Base-by-base conservation (phyloP, 1,140 invertebrate genomes). In the Drosophila erecta region DNA sequence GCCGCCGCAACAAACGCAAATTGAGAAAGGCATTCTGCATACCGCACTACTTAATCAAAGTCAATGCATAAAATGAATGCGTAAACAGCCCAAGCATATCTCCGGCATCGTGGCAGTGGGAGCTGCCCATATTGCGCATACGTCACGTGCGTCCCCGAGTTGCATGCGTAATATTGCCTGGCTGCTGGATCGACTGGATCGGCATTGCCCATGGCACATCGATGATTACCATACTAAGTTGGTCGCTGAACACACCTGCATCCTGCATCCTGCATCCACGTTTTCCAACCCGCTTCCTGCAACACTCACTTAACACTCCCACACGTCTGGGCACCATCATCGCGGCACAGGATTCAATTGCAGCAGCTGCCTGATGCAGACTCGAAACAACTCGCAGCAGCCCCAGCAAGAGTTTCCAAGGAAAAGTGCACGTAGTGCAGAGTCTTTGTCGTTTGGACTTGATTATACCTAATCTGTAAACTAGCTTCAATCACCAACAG, bases 81-180 rank as follows among this genome's bases (percentile, higher is more conserved):
- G 35, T 51, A 67, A 67, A 43, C 44, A 74, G 38, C 30, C 43
- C 4, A 2, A 12, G 8, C 33, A 7, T 41, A 41, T 15, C 15
- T 40, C n/a, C 62, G 41, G 24, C 33, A 33, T 30, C 22, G 35
- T 43, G 10, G 35, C 43, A 38, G 20, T 58, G 37, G n/a, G 44
- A 24, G 35, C 54, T 27, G 38, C 37, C 35, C 60, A 87, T 69
- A 87, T 86, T 87, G 75, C 79, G 75, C 61, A 87, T 86, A 86
- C 79, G 79, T 55, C 83, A 86, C 75, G 81, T 87, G 41, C 38
- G 55, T 53, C 38, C 43, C 24, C 44, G 49, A 64, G 57, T 44
- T 70, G 64, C 53, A 61, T 54, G 50, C 56, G 54, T 57, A 57
- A 66, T 65, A 37, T 37, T 43, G 61, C 24, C 27, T 59, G 47